Conservation (phyloP, 2,888 invertebrate genomes). For the Anthophora plumipes region DNA sequence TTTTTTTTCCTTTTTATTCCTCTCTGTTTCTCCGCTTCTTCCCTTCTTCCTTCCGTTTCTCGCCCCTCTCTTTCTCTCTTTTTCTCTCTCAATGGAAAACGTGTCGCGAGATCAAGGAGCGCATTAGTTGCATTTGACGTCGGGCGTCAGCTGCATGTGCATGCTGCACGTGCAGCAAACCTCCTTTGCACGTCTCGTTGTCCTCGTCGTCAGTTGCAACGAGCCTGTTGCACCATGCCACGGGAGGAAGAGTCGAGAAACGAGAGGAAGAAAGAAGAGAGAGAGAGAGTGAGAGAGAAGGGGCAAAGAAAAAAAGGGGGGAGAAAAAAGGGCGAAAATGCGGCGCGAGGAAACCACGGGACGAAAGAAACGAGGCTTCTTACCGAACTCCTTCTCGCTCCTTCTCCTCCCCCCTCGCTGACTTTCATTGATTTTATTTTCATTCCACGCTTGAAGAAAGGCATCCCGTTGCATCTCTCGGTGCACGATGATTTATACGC, state of each 20-base stretch:
- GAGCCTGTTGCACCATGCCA: conserved; percentile 17
- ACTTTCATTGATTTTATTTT: conserved; percentile 52
- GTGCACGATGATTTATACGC: conserved; percentile 72
- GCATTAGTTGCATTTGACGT: conserved; percentile 83
- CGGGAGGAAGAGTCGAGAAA: background rate
- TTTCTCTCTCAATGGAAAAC: conserved; percentile 15
- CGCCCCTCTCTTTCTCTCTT: background rate
- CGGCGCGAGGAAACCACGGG: conserved; percentile 26
- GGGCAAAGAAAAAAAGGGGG: background rate
- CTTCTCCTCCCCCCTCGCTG: conserved; percentile 16
- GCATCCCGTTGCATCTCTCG: conserved; percentile 53
- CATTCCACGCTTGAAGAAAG: conserved; percentile 38
- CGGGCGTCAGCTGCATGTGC: conserved; percentile 81
- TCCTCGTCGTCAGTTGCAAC: conserved; percentile 14
- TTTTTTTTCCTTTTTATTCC: too few relatives aligned
- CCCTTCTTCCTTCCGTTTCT: too few relatives aligned
- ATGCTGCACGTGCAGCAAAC: conserved; percentile 68
- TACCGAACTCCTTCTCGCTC: conserved; percentile 42
- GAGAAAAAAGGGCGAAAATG: background rate
- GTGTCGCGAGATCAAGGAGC: conserved; percentile 75
- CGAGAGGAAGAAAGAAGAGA: background rate
- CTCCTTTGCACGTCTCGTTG: conserved; percentile 36
- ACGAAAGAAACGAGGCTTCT: conserved; percentile 30
- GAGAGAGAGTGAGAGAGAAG: background rate
- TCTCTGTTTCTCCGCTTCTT: too few relatives aligned